Evolutionary conservation across 2,797 vertebrate genomes (phyloP), one percentile per base, ranked within the genome.

Genomic region (Gorsachius magnificus): DNA sequence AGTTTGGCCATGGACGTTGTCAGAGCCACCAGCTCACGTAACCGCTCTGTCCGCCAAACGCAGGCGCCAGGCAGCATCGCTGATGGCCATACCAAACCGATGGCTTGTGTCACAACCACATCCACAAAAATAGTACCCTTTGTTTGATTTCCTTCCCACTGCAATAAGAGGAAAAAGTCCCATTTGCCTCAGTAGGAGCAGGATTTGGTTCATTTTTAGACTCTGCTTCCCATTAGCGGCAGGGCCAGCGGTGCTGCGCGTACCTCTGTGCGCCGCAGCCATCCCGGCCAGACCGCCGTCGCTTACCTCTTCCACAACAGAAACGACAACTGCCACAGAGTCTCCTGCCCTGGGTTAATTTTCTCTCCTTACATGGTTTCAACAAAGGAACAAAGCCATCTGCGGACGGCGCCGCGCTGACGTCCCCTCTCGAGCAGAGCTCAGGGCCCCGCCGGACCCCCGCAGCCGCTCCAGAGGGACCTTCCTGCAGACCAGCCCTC

Each of bases 211-310:
- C 38, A 10, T 43, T 58, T 69, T 56, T 6, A 51, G 66, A 29
- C 10, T 43, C 43, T 33, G 20, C 31, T 50, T 46, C 45, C 60
- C 25, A 4, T 15, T 3, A 45, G 33, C 0, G 0, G 10, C 38
- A 48, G 41, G 74, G 35, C 38, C 2, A 1, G 57, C 3, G 0
- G n/a, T 1, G 4, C 43, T 68, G 66, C 0, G 0, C 0, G 0
- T 26, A 36, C 20, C 33, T 18, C 58, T 45, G 45, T 38, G 77
- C 58, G 48, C 31, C 0, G 3, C 2, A n/a, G 29, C 25, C 16
- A 21, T 35, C 43, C 75, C 1, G 5, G 24, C 18, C 1, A 0
- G 54, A 16, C 21, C 56, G 48, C 43, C 22, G 18, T 8, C 50
- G 8, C 11, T 11, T 33, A 45, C 38, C 38, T 43, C 36, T 9